Evolutionary conservation across 1,140 invertebrate species (phyloP).

Genomic region (Listronotus bonariensis): DNA sequence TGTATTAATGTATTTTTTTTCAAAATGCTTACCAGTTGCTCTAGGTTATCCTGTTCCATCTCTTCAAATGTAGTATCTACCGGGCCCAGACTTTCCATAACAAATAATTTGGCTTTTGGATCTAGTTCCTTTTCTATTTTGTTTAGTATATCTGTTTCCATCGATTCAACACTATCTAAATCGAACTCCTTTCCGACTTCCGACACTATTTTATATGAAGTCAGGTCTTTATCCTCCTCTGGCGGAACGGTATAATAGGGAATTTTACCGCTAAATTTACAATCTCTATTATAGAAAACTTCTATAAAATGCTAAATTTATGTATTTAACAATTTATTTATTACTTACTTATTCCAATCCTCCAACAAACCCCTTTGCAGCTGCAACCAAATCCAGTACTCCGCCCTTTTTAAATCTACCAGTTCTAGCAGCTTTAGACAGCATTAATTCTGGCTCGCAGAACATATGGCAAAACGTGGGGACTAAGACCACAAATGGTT

Average conservation of each 20-base stretch:
- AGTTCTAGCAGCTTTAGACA: conserved; percentile 81
- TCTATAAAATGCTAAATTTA: too few relatives aligned
- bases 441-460: too few relatives aligned
- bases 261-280: conserved; percentile 74
- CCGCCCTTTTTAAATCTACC: conserved; percentile 90
- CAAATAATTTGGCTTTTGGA: conserved; percentile 35
- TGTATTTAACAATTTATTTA: too few relatives aligned
- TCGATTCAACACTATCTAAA: conserved; percentile 75
- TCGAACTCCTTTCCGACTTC: conserved; percentile 84
- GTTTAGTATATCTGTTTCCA: conserved; percentile 66
- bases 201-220: conserved; percentile 79
- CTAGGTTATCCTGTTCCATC: conserved; percentile 52
- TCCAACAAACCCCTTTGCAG: conserved; percentile 84
- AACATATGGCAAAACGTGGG: too few relatives aligned
- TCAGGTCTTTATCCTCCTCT: conserved; percentile 60
- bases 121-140: conserved; percentile 44
- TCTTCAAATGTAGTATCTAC: conserved; percentile 56
- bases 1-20: conserved; percentile 1
- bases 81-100: conserved; percentile 58
- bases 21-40: conserved; percentile 26
- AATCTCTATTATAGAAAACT: too few relatives aligned
- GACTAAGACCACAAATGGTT: too few relatives aligned
- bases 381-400: conserved; percentile 79
- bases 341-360: conserved; percentile 84
- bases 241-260: conserved; percentile 93